Evolutionary conservation across 1,140 invertebrate species (phyloP).

Genomic region (Procambarus virginalis): DNA sequence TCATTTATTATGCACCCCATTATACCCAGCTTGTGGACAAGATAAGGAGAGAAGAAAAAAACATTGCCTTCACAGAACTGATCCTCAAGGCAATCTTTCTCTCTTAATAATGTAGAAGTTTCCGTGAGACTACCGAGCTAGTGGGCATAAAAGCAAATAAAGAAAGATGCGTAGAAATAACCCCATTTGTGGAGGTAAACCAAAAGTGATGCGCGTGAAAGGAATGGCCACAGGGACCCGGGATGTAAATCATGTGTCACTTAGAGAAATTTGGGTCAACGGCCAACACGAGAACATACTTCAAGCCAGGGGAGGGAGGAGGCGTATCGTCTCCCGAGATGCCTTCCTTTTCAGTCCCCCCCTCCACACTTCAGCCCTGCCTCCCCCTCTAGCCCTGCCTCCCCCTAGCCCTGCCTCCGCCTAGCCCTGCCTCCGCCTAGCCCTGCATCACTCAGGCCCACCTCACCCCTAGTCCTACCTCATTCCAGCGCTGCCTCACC

Average conservation of each 20-base stretch:
- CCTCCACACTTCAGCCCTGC: background rate
- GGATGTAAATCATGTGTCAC: conserved; percentile 13
- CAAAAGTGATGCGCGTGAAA: background rate
- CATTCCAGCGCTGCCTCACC: no score
- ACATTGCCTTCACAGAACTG: no score
- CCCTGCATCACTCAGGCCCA: no score
- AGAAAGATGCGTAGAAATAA: background rate
- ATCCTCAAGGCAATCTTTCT: no score
- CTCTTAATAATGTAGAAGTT: no score
- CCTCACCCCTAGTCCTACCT: no score
- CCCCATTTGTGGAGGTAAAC: background rate
- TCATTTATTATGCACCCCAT: no score
- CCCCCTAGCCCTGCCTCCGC: background rate
- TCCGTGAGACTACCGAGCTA: no score
- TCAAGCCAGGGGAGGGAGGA: background rate
- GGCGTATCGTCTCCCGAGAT: background rate
- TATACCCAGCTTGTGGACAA: no score
- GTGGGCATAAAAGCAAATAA: no score
- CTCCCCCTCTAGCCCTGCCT: no score
- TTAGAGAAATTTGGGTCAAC: conserved; percentile 35
- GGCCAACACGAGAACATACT: conserved; percentile 28
- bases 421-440: background rate
- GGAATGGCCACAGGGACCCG: background rate
- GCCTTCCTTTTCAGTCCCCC: background rate
- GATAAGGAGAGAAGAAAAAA: no score